Evolutionary conservation across 1,140 invertebrate species (phyloP).

Genomic region (Ruditapes philippinarum): DNA sequence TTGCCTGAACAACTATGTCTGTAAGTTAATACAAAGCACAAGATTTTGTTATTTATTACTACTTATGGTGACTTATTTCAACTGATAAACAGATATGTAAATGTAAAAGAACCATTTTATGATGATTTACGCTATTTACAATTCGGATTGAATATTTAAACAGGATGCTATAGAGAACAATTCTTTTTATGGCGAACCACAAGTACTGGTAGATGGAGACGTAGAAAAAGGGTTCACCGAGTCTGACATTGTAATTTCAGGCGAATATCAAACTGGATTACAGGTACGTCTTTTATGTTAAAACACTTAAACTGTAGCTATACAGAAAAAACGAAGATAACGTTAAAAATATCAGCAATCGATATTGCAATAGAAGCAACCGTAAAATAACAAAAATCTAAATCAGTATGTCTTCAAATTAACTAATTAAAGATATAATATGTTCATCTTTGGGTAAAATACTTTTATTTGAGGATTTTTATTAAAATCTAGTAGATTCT

Average conservation of each 20-base stretch:
- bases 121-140: too few species aligned
- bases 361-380: neutral
- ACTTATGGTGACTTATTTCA: too few species aligned
- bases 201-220: neutral
- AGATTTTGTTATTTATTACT: too few species aligned
- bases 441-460: too few species aligned
- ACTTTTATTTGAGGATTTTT: too few species aligned
- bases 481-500: too few species aligned
- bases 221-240: neutral
- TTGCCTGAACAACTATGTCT: too few species aligned
- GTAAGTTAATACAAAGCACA: too few species aligned
- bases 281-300: neutral
- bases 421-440: neutral
- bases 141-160: too few species aligned
- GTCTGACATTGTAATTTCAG: neutral
- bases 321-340: neutral
- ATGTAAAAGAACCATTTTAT: too few species aligned
- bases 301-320: neutral
- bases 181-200: neutral
- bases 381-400: neutral
- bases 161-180: neutral
- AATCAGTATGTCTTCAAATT: neutral
- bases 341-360: neutral
- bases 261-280: conserved; percentile 34
- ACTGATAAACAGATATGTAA: too few species aligned